Conservation (phyloP, 2,797 vertebrate genomes). For the Cyprinella venusta region DNA sequence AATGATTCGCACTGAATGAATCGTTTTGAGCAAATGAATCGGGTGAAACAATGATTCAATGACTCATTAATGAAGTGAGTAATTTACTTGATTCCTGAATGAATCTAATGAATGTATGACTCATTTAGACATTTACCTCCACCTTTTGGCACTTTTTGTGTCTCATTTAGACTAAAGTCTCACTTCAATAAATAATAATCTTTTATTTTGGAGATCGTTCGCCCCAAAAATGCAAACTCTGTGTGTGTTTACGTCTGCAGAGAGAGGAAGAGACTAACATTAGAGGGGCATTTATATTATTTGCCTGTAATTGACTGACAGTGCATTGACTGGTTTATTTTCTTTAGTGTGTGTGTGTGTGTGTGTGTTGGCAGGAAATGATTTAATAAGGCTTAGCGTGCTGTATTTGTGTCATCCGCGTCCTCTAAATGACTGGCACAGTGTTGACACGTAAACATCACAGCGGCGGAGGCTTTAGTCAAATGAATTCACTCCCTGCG, state of each 20-base stretch:
- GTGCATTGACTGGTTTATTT: conserved; percentile 3
- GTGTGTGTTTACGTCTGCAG: background rate
- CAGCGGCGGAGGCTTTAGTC: conserved; percentile 17
- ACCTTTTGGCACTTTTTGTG: too few species aligned
- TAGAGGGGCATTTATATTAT: background rate
- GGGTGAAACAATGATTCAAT: background rate
- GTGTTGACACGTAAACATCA: conserved; percentile 1
- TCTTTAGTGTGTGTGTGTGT: background rate
- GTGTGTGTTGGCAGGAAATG: conserved; percentile 47
- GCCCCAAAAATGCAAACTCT: too few species aligned
- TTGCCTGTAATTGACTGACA: conserved; percentile 1
- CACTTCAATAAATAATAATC: too few species aligned
- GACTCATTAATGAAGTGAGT: background rate
- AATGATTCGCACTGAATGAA: too few species aligned
- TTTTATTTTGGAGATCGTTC: too few species aligned
- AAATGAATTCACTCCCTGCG: conserved; percentile 5
- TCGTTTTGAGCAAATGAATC: background rate
- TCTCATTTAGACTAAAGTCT: too few species aligned
- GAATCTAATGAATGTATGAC: background rate
- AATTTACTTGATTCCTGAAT: background rate
- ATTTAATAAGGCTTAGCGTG: conserved; percentile 67
- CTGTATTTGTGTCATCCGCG: conserved; percentile 59
- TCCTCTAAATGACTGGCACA: conserved; percentile 61
- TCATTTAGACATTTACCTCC: too few species aligned
- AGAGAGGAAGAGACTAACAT: background rate